Evolutionary conservation across 2,113 vertebrate genomes (phyloP).

Genomic region (Gopherus flavomarginatus): DNA sequence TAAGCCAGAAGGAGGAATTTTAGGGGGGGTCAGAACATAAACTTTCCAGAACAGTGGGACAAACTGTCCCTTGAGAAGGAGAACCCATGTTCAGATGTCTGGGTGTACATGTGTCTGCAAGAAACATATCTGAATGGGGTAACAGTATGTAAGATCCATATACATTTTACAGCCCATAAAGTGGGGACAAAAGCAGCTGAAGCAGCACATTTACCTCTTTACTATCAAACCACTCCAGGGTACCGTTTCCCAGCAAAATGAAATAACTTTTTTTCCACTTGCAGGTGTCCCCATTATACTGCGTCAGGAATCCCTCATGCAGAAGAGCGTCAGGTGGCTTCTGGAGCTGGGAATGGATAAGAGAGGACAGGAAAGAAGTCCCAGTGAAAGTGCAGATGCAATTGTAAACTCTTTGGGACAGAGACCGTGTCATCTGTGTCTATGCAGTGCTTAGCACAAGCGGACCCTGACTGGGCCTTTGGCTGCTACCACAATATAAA

Average conservation of each 20-base stretch:
- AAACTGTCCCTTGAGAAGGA: rapidly evolving
- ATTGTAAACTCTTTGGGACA: background rate
- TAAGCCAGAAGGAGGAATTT: background rate
- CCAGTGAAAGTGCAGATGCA: background rate
- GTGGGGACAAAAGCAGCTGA: background rate
- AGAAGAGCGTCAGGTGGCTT: conserved; percentile 33
- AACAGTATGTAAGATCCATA: rapidly evolving
- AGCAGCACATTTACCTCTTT: conserved; percentile 26
- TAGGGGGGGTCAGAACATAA: rapidly evolving
- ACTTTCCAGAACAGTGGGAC: background rate
- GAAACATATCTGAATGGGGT: background rate
- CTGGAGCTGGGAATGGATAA: background rate
- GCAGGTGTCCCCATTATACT: background rate
- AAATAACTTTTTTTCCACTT: conserved; percentile 59
- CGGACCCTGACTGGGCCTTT: rapidly evolving
- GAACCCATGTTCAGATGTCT: rapidly evolving
- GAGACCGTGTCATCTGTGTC: background rate
- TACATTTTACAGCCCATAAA: background rate
- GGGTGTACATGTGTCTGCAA: background rate
- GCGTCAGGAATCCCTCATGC: conserved; percentile 47
- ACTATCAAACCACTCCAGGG: conserved; percentile 52
- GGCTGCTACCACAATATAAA: rapidly evolving
- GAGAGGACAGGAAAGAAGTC: too few relatives aligned
- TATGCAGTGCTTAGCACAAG: background rate
- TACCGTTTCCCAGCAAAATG: conserved; percentile 52